Percentiles rank a stretch among this genome's conserved stretches.
These are phyloP conservation scores for Aphis gossypii DNA, from an alignment of 1,140 invertebrate species.

Conservation along the genomic window DNA sequence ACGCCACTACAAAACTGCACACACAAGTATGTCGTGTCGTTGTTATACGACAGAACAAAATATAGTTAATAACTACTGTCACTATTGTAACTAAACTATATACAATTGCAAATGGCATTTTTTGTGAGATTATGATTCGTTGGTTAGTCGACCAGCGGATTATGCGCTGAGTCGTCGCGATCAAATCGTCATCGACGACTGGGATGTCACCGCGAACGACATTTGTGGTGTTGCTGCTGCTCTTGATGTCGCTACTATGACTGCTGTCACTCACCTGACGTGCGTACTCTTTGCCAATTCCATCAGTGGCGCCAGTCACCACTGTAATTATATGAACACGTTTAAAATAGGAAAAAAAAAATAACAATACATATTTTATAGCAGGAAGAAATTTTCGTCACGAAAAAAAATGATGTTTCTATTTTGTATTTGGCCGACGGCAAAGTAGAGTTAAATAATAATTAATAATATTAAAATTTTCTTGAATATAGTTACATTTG, in stretches of 20 bases:
- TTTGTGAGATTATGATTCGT: not conserved
- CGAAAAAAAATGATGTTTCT: not conserved
- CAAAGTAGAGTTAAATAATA: not conserved
- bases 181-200: not conserved
- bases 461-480: not conserved
- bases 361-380: not conserved
- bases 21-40: not conserved
- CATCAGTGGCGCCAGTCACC: conserved; percentile 90
- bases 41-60: not conserved
- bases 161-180: not conserved
- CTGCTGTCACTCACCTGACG: conserved; percentile 69
- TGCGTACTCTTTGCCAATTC: conserved; percentile 90
- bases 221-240: not conserved
- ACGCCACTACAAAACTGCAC: not conserved
- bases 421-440: not conserved
- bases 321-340: conserved; percentile 68
- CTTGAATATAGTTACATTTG: no score
- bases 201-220: not conserved
- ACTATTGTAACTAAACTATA: not conserved
- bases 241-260: conserved; percentile 60
- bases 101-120: not conserved
- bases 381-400: not conserved
- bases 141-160: not conserved
- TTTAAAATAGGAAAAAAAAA: not conserved
- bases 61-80: not conserved